These are phyloP conservation scores for Drosophila biarmipes DNA, from an alignment of 1,140 invertebrate species.

Conservation along the genomic window DNA sequence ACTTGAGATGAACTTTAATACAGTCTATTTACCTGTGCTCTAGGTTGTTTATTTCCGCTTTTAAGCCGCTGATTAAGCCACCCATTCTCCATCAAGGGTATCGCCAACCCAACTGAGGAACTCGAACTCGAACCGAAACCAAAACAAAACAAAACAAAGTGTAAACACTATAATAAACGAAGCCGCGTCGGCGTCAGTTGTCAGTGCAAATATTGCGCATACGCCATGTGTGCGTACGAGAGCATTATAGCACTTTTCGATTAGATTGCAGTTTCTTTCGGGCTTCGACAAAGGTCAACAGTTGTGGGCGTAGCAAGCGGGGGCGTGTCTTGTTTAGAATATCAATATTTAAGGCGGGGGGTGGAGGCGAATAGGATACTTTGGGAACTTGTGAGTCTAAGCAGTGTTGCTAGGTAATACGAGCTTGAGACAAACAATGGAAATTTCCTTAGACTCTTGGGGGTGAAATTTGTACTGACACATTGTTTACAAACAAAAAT, in stretches of 20 bases:
- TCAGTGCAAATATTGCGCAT: slow-evolving; percentile 39
- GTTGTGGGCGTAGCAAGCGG: not conserved
- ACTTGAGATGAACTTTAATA: not conserved
- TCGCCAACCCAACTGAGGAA: not conserved
- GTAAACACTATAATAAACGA: slow-evolving; percentile 64
- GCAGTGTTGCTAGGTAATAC: slow-evolving; percentile 8
- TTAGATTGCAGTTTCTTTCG: slow-evolving; percentile 39
- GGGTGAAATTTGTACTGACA: not conserved
- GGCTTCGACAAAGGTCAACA: slow-evolving; percentile 35
- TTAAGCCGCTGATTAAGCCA: not conserved
- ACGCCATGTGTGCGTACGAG: slow-evolving; percentile 22
- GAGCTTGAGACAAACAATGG: slow-evolving; percentile 23
- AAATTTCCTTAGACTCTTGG: not conserved
- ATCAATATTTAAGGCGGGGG: slow-evolving; percentile 9
- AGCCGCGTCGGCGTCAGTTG: slow-evolving; percentile 19
- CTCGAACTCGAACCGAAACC: slow-evolving; percentile 13
- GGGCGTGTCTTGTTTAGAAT: slow-evolving; percentile 2
- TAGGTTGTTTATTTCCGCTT: slow-evolving; percentile 7
- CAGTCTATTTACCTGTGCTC: not conserved
- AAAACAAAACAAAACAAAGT: slow-evolving; percentile 55
- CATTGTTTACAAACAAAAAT: not conserved
- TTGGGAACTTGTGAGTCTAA: not conserved
- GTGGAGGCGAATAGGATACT: slow-evolving; percentile 5
- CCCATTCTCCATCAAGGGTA: slow-evolving; percentile 8
- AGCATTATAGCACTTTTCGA: slow-evolving; percentile 6